Base-by-base conservation (phyloP, 1,140 invertebrate genomes). In the Orchestia grillus region DNA sequence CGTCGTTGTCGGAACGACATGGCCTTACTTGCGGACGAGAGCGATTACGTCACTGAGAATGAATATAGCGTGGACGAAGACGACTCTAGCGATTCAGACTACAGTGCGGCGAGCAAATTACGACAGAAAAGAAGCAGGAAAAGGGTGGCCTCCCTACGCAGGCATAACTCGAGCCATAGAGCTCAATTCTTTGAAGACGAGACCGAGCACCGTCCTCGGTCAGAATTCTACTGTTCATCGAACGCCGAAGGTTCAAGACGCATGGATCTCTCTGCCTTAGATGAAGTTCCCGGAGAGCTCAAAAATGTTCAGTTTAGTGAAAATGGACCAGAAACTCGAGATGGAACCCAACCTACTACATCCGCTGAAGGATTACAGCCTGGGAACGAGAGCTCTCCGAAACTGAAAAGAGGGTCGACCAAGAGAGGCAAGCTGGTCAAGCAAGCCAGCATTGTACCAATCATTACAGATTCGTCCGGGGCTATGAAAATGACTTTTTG, bases 401-500 rank as follows among this genome's bases (percentile, higher is more conserved):
- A 40, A 19, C 44, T 44, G 28, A 94, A 45, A 47, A 42, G 92
- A 94, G 92, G 41, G 40, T 40, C 92, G 0, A 98, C 98, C 57
- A 97, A 98, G 91, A 98, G 98, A 98, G 98, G 98, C 97, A 94
- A 98, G 98, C 97, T 99, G 45, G 98, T 98, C 19, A 98, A 98
- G 11, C 98, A 99, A 97, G 97, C 98, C 88, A 98, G 98, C 97
- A 97, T 98, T 4, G 98, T 98, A 98, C 98, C 98, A 97, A 96
- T 96, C 87, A 96, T 96, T 94, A 98, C 98, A 95, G 98, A 98
- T 96, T 98, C 98, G 0, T 98, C 98, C 97, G 98, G 98, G 41
- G 98, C 98, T 88, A 98, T 99, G 97, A 98, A 98, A 97, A 98
- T 99, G 97, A 98, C 98, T 0, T 98, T 98, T 97, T 99, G 98